Base-by-base conservation (phyloP, 2,797 vertebrate genomes). In the Aplochiton taeniatus region DNA sequence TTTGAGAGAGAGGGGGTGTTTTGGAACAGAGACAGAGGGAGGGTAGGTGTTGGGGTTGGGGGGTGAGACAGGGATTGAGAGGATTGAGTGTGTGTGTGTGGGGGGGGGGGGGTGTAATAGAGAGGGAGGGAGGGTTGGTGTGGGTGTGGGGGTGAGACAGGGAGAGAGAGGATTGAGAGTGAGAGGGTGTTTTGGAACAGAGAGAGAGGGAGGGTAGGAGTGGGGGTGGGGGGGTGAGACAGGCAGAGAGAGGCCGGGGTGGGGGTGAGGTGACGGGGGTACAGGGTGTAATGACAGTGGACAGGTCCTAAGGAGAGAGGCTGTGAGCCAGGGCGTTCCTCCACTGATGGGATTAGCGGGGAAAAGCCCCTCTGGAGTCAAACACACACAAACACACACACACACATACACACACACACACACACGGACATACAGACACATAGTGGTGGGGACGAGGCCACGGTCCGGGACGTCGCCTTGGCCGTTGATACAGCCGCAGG, bases 321-420 rank as follows among this genome's bases (percentile, higher is more conserved):
- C 69, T 68, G 73, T 80, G 73, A 75, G 78, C 72, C 78, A 64
- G 58, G 73, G 80, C 81, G 80, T 81, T 78, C 74, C 81, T 77
- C 78, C 86, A 63, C 84, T 89, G 89, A 91, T 87, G 85, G 82
- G 88, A 91, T 91, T 91, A 91, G 83, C 78, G 89, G 70, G 83
- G 31, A 31, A 31, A 77, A 84, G 79, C 80, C 83, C 78, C 85
- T 86, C 86, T 63, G 76, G 83, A 88, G 83, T 83, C 76, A 76
- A 82, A 85, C 83, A 58, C 68, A 49, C 18, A 1, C 44, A 50
- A 50, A 65, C 65, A 58, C 51, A 68, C 17, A 63, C 17, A 46
- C 57, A 74, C 55, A 64, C 44, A 11, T 11, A 13, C 49, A 64
- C 13, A n/a, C 31, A 11, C 17, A 55, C 57, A 58, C 57, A 58